Evolutionary conservation across 2,113 vertebrate species (phyloP), one percentile per base, ranked within the genome.

Genomic region (Manacus vitellinus): DNA sequence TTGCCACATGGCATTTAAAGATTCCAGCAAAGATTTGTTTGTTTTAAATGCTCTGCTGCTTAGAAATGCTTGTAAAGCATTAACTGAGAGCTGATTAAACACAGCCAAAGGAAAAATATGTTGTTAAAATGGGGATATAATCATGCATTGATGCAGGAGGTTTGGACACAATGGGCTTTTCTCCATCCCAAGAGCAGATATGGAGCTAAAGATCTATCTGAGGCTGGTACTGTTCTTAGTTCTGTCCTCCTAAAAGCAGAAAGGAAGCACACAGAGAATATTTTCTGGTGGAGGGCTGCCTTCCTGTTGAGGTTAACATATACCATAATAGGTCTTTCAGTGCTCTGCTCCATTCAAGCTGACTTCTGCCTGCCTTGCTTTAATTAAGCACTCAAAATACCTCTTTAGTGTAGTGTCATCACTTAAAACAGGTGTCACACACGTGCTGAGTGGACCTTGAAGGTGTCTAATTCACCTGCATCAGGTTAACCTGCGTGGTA

Each of bases 21-120:
- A 90, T 92, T 88, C 82, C 91, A 94, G 86, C 63, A 24, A 91
- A 88, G 91, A 92, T 91, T 94, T 75, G 76, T 92, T 96, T 97
- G 82, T 88, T 95, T 93, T 89, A 81, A 95, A 85, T 91, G 96
- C 56, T 92, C 56, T 0, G 5, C 73, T 94, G 95, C 91, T 95
- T 92, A 82, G 86, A 96, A 97, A 88, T 90, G 85, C 90, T 92
- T 95, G 83, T 86, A 33, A 74, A 81, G 88, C 86, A 81, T 91
- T 96, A 74, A 78, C 61, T 80, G 39, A 56, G 86, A 49, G 80
- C 72, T 92, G 79, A 84, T 84, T 74, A 75, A 94, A 54, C 75
- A 9, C 78, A 86, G 47, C 65, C 12, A 10, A 82, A 52, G 61
- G 63, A 67, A 30, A 92, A 86, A 44, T 7, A 20, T 12, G 12